Conservation (phyloP, 2,797 vertebrate species). For the Hemibagrus guttatus region DNA sequence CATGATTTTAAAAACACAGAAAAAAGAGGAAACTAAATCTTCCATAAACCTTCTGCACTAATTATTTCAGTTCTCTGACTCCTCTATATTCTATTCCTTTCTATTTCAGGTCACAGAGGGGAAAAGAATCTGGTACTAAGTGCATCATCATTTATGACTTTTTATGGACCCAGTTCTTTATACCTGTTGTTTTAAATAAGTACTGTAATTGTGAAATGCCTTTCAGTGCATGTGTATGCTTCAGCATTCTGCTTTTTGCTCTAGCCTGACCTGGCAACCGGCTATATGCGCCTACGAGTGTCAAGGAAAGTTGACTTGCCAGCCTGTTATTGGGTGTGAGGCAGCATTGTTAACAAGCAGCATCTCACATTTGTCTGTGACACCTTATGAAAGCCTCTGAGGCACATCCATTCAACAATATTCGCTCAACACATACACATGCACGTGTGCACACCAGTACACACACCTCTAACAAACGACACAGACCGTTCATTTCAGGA, state of each 20-base stretch:
- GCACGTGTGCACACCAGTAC: too few relatives aligned
- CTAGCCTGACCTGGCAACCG: conserved; percentile 42
- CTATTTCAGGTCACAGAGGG: conserved; percentile 27
- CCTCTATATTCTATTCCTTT: conserved; percentile 39
- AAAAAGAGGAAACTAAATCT: background rate
- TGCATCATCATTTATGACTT: conserved; percentile 2
- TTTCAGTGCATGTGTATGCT: background rate
- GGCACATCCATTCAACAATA: conserved; percentile 31
- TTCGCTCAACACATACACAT: background rate
- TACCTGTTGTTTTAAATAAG: conserved; percentile 24
- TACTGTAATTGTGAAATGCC: conserved; percentile 14
- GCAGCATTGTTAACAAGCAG: conserved; percentile 35
- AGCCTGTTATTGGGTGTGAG: conserved; percentile 36
- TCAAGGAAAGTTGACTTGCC: conserved; percentile 43
- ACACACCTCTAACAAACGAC: conserved; percentile 12
- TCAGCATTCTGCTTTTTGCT: conserved; percentile 13
- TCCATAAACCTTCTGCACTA: conserved; percentile 10
- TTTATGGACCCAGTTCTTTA: background rate
- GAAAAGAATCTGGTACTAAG: background rate
- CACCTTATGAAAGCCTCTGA: conserved; percentile 44
- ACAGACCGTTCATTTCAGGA: conserved; percentile 6
- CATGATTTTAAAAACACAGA: conserved; percentile 1
- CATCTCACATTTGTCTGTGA: conserved; percentile 41
- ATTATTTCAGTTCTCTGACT: conserved; percentile 23
- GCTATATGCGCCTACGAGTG: conserved; percentile 35